Percentiles rank a stretch among this genome's conserved stretches.
Conservation (phyloP, 1,140 invertebrate species). For the Megalopta genalis region DNA sequence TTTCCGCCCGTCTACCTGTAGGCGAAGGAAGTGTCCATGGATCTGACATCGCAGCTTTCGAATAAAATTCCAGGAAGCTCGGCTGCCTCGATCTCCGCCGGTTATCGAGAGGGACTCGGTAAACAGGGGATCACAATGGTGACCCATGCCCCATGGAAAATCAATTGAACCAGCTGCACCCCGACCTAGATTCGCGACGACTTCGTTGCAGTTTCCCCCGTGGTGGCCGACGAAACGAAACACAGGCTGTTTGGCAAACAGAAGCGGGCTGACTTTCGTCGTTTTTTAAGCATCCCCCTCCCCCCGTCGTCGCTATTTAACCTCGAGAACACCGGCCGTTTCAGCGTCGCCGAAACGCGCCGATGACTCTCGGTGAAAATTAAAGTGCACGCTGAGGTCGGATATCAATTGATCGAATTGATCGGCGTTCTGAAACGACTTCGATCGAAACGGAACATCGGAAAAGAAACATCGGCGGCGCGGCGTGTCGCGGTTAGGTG, state of each 20-base stretch:
- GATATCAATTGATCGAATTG: too few relatives aligned
- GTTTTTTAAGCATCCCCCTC: too few relatives aligned
- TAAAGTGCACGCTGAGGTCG: too few relatives aligned
- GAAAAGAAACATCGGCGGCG: too few relatives aligned
- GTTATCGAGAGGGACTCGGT: not conserved
- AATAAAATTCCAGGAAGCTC: not conserved
- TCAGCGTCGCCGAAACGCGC: too few relatives aligned
- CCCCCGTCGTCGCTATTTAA: too few relatives aligned
- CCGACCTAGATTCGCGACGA: conserved; percentile 21
- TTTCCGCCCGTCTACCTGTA: not conserved
- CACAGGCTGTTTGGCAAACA: not conserved
- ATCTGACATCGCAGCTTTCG: not conserved
- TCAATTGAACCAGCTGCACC: too few relatives aligned
- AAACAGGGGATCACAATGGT: conserved; percentile 21
- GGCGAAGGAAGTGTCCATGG: not conserved
- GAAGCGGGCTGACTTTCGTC: not conserved
- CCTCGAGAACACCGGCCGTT: too few relatives aligned
- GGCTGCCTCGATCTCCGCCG: not conserved
- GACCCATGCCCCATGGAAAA: conserved; percentile 6
- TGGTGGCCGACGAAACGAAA: not conserved
- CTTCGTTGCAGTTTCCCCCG: not conserved
- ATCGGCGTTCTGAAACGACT: too few relatives aligned
- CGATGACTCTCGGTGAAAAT: too few relatives aligned
- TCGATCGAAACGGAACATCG: too few relatives aligned
- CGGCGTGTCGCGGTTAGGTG: not conserved